These are phyloP conservation scores for Pristionchus fissidentatus DNA, from an alignment of 2,888 invertebrate species.

Conservation along the genomic window DNA sequence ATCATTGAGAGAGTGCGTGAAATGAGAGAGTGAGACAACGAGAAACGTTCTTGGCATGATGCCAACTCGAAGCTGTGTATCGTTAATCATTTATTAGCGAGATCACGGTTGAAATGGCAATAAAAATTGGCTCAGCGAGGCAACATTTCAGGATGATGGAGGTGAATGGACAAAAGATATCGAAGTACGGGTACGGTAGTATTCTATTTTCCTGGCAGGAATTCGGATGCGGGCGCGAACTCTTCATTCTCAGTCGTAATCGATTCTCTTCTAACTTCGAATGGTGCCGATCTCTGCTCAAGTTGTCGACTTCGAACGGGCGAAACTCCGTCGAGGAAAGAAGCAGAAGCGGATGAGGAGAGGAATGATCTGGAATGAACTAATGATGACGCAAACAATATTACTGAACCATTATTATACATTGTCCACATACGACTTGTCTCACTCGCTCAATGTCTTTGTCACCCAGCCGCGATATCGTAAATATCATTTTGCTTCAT, in stretches of 20 bases:
- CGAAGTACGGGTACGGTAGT: background rate
- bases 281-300: background rate
- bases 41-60: too few species aligned
- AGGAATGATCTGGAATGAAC: background rate
- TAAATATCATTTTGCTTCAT: too few species aligned
- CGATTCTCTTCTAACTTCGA: background rate
- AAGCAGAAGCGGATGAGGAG: background rate
- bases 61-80: too few species aligned
- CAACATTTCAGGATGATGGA: too few species aligned
- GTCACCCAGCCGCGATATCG: too few species aligned
- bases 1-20: too few species aligned
- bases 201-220: conserved; percentile 6
- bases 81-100: conserved; percentile 32
- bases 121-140: too few species aligned
- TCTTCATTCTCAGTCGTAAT: background rate
- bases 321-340: conserved; percentile 19
- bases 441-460: too few species aligned
- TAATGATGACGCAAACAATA: background rate
- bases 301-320: background rate
- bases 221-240: conserved; percentile 1
- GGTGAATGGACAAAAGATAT: background rate
- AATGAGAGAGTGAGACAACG: too few species aligned
- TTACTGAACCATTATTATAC: too few species aligned
- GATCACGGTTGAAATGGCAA: too few species aligned
- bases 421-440: too few species aligned